phyloP scores from a whole-genome alignment of 2,888 invertebrate genomes.

The Archips crataeganus region DNA sequence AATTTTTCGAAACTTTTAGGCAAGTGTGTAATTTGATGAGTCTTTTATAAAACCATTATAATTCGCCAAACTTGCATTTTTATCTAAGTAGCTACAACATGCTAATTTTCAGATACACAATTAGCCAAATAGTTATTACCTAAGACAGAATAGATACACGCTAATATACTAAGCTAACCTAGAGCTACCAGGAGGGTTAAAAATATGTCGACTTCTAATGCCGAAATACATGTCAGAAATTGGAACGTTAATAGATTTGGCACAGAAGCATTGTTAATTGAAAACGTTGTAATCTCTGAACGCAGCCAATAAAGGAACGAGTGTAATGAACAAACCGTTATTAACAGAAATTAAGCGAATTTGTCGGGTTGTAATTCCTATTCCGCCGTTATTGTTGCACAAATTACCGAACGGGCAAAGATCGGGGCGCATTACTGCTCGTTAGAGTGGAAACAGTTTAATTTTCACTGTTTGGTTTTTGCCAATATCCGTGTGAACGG shows the following conservation, averaged over 20 bases:
- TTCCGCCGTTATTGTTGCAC: conserved; percentile 61
- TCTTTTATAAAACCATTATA: too few species aligned
- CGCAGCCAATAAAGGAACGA: conserved; percentile 59
- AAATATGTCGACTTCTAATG: background rate
- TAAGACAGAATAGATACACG: background rate
- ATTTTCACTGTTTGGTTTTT: conserved; percentile 71
- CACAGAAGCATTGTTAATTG: conserved; percentile 43
- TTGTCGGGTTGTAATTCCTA: conserved; percentile 66
- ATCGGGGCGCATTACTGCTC: conserved; percentile 65
- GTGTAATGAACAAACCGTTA: conserved; percentile 65
- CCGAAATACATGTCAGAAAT: conserved; percentile 9
- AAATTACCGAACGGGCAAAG: conserved; percentile 58
- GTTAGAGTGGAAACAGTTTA: conserved; percentile 74
- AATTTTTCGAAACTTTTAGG: background rate
- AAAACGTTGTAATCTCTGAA: conserved; percentile 54
- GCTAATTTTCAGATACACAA: background rate
- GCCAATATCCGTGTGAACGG: conserved; percentile 2
- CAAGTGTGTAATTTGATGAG: background rate
- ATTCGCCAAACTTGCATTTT: background rate
- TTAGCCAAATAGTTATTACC: background rate
- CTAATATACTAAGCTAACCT: background rate
- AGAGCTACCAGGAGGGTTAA: background rate
- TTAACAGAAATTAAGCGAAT: conserved; percentile 67
- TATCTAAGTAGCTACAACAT: background rate
- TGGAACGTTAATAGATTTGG: conserved; percentile 15